Evolutionary conservation across 2,888 invertebrate genomes (phyloP), one percentile per base, ranked within the genome.

Genomic region (Chirona hameri): DNA sequence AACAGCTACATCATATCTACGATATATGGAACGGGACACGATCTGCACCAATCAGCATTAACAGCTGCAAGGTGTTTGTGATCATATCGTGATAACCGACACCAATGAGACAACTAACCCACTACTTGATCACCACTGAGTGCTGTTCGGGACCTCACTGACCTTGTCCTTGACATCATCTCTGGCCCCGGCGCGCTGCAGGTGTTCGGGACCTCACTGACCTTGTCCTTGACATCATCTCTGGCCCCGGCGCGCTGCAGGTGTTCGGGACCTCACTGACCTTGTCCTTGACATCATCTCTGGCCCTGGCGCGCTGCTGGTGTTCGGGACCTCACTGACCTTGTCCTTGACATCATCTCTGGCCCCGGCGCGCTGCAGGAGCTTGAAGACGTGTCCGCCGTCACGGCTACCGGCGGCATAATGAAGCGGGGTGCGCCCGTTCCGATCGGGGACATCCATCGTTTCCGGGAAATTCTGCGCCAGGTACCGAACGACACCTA

Each of bases 381-480:
- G 90, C 88, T 94, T 94, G 88, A 94, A 96, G 87, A 94, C 95
- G 87, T 95, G 94, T 0, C 94, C 95, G 87, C 96, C 96, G 86
- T 97, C 95, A 9, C 87, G 86, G 48, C 86, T 83, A 0, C 88
- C 87, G 14, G 89, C 89, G 14, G 89, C 88, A 85, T 89, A 89
- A 85, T 89, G 89, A 85, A 89, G 87, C 3, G 89, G 88, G 0
- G 89, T 89, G 76, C 89, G 84, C 65, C 89, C 89, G 83, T 88
- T 88, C 87, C 57, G 29, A 81, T 85, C 85, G 21, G 81, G 72
- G 82, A 93, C 92, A 84, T 93, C 93, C 81, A 95, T 90, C 24
- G 96, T 96, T 90, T 96, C 96, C 24, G 96, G 95, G 89, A 97
- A 96, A 86, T 95, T 90, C 81, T 92, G 92, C 5, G 92, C 92